These are phyloP conservation scores for Ophion ventricosus DNA, from an alignment of 2,888 invertebrate genomes.

Conservation along the genomic window DNA sequence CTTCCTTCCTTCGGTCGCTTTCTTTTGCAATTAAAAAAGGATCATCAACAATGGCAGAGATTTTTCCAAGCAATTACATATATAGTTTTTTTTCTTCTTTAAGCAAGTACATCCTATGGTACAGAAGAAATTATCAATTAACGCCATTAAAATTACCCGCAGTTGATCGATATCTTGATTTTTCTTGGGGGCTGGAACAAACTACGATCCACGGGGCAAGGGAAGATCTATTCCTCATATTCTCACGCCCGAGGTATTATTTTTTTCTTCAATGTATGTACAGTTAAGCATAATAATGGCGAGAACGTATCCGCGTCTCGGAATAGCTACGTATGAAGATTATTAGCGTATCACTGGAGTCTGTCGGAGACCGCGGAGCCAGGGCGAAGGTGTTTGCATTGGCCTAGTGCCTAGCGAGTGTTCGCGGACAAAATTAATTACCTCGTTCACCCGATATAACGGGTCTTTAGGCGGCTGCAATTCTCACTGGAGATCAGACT, in stretches of 20 bases:
- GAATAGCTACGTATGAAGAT: conserved; percentile 41
- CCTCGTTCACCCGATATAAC: conserved; percentile 80
- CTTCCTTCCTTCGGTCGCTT: neutral
- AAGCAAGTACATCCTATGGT: neutral
- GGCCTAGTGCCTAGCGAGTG: conserved; percentile 79
- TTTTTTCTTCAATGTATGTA: conserved; percentile 5
- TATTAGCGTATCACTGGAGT: conserved; percentile 52
- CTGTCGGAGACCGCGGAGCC: conserved; percentile 60
- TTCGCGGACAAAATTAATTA: conserved; percentile 82
- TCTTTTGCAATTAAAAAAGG: neutral
- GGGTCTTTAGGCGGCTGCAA: conserved; percentile 78
- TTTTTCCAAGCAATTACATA: too few species aligned
- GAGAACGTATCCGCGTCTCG: conserved; percentile 10
- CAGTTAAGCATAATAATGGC: conserved; percentile 46
- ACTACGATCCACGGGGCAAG: neutral
- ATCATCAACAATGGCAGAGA: too few species aligned
- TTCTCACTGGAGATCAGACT: conserved; percentile 44
- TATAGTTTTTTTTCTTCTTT: neutral
- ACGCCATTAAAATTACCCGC: neutral
- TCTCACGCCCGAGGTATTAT: conserved; percentile 29
- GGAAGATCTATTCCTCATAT: conserved; percentile 14
- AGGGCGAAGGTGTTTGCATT: conserved; percentile 79
- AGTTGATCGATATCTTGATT: neutral
- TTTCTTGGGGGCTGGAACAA: neutral
- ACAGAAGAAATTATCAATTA: neutral